These are phyloP conservation scores for Diarsia mendica DNA, from an alignment of 2,888 invertebrate genomes.

Conservation along the genomic window DNA sequence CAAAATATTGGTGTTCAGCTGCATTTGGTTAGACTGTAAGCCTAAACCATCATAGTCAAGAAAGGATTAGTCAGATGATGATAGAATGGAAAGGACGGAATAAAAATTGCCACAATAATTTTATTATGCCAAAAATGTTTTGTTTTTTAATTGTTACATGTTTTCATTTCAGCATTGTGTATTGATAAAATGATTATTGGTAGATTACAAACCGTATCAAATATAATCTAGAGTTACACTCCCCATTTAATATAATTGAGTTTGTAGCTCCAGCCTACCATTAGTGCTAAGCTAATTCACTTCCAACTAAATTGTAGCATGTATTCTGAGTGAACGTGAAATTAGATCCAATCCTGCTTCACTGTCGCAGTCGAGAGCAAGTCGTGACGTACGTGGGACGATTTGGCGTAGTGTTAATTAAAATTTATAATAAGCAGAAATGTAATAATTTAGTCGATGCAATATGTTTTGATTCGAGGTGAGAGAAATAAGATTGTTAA, in stretches of 20 bases:
- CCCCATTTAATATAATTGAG: conserved; percentile 15
- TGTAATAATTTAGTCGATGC: neutral
- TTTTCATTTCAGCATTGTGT: neutral
- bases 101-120: too few relatives aligned
- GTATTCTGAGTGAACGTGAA: conserved; percentile 46
- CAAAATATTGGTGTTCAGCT: too few relatives aligned
- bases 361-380: conserved; percentile 33
- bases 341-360: conserved; percentile 38
- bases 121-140: too few relatives aligned
- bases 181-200: neutral
- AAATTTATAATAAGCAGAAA: conserved; percentile 13
- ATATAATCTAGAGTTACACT: neutral
- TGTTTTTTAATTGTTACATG: neutral
- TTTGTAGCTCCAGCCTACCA: conserved; percentile 27
- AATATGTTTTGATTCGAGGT: neutral
- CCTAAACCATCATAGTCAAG: too few relatives aligned
- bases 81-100: too few relatives aligned
- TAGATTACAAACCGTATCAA: neutral
- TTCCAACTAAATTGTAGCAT: conserved; percentile 33
- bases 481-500: neutral
- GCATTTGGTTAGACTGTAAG: too few relatives aligned
- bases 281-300: conserved; percentile 31
- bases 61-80: too few relatives aligned
- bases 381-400: conserved; percentile 6
- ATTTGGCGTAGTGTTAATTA: conserved; percentile 17